Conservation (phyloP, 2,888 invertebrate genomes). For the Agriopis aurantiaria region DNA sequence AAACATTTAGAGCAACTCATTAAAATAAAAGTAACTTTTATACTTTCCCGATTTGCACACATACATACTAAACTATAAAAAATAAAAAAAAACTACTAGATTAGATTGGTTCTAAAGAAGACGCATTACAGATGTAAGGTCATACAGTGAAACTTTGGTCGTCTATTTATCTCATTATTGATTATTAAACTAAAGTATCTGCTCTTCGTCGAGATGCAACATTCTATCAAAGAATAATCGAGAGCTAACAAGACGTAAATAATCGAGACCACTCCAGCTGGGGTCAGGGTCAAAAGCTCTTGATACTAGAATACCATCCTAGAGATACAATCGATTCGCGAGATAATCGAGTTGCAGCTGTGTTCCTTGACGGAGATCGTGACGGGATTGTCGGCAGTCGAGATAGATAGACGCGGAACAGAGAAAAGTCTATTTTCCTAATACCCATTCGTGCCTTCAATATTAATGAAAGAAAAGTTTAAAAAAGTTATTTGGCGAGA, state of each 20-base stretch:
- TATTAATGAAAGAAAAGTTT: background rate
- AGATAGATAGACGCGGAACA: constrained; percentile 25
- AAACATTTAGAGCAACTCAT: background rate
- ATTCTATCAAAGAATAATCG: constrained; percentile 29
- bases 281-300: constrained; percentile 70
- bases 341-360: constrained; percentile 47
- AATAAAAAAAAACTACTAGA: too few species aligned
- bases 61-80: too few species aligned
- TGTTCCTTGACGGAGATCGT: constrained; percentile 50
- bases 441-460: background rate
- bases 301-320: constrained; percentile 60
- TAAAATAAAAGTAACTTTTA: background rate
- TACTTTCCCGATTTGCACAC: too few species aligned
- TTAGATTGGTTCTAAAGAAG: too few species aligned
- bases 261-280: constrained; percentile 60
- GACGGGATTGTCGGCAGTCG: constrained; percentile 47
- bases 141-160: too few species aligned
- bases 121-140: too few species aligned
- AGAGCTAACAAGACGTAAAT: constrained; percentile 57
- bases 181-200: background rate
- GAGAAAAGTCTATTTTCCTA: constrained; percentile 16
- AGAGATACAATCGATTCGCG: constrained; percentile 67
- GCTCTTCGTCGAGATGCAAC: constrained; percentile 4
- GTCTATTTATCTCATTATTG: background rate
- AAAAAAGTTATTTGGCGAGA: too few species aligned